Evolutionary conservation across 2,113 vertebrate genomes (phyloP).

Genomic region (Serinus canaria): DNA sequence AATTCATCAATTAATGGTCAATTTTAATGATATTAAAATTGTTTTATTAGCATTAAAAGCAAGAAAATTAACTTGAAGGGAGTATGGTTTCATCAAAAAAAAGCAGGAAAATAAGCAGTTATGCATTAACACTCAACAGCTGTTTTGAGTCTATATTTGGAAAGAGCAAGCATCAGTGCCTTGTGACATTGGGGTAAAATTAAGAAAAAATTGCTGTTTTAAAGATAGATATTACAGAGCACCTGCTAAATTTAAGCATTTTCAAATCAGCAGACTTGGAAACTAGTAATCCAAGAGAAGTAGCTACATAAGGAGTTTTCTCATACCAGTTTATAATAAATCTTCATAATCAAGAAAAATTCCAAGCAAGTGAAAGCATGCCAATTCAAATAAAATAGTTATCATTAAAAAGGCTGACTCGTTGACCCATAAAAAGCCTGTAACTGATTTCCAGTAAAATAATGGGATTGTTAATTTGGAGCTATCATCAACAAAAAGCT

Average conservation of each 20-base stretch:
- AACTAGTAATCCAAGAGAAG: not conserved
- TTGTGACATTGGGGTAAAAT: not conserved
- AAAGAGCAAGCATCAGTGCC: not conserved
- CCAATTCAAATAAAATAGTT: not conserved
- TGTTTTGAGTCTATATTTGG: not conserved
- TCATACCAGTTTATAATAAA: not conserved
- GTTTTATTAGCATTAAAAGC: not conserved
- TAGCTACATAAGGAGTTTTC: not conserved
- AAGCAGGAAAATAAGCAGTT: not conserved
- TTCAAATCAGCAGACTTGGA: not conserved
- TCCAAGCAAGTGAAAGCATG: not conserved
- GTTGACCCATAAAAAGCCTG: not conserved
- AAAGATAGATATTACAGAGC: not conserved
- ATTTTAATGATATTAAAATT: not conserved
- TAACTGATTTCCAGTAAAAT: not conserved
- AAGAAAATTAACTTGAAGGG: not conserved
- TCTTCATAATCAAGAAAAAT: not conserved
- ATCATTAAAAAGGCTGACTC: not conserved
- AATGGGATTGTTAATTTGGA: not conserved
- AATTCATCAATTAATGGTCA: not conserved
- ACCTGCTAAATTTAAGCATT: slow-evolving; percentile 13
- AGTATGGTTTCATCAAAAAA: not conserved
- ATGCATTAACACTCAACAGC: not conserved
- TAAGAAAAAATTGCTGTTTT: not conserved
- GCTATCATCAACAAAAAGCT: not conserved